Evolutionary conservation across 2,113 vertebrate species (phyloP).

Genomic region (Nipponia nippon): DNA sequence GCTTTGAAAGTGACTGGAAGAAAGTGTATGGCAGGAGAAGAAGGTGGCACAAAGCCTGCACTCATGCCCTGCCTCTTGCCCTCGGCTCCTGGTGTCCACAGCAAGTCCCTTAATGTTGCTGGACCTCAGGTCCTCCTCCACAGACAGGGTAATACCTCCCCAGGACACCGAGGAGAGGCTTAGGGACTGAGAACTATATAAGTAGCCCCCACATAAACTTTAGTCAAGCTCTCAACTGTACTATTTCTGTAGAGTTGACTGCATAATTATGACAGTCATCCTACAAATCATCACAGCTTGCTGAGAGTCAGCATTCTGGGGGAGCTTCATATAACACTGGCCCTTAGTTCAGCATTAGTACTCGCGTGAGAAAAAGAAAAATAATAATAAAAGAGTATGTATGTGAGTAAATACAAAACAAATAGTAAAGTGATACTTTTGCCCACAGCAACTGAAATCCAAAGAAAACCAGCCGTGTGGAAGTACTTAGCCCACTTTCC

Average conservation of each 20-base stretch:
- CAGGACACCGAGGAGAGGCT: not conserved
- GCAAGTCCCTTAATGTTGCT: accelerated
- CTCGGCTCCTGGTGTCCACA: not conserved
- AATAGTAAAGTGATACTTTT: not conserved
- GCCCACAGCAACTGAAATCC: not conserved
- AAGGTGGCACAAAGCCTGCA: accelerated
- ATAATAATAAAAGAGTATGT: too few relatives aligned
- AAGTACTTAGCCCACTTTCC: not conserved
- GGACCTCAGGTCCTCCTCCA: not conserved
- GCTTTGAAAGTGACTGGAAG: not conserved
- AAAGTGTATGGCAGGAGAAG: not conserved
- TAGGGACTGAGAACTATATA: not conserved
- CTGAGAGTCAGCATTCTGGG: not conserved
- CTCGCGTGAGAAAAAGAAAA: not conserved
- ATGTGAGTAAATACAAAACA: not conserved
- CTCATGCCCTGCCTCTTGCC: not conserved
- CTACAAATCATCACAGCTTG: not conserved
- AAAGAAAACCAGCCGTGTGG: not conserved
- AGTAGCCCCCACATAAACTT: not conserved
- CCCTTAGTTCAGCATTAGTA: not conserved
- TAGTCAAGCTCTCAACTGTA: not conserved
- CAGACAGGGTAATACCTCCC: not conserved
- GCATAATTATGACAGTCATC: not conserved
- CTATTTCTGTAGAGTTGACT: not conserved
- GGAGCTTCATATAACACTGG: not conserved